phyloP scores from a whole-genome alignment of 2,113 vertebrate genomes.

The Burhinus bistriatus region DNA sequence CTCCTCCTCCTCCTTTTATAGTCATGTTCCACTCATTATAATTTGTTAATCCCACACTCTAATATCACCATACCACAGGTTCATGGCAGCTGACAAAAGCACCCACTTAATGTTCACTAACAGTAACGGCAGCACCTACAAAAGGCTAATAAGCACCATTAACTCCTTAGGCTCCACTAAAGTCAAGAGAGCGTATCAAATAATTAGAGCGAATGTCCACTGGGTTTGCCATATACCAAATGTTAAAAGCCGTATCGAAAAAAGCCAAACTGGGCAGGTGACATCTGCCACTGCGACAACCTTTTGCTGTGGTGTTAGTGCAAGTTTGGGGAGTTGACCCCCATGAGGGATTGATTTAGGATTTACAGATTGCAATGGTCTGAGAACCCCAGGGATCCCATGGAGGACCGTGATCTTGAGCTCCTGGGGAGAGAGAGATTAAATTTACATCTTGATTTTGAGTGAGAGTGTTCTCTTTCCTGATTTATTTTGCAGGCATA shows the following conservation, averaged over 20 bases:
- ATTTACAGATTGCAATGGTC: neutral
- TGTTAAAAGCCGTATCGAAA: neutral
- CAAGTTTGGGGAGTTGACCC: neutral
- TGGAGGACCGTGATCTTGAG: neutral
- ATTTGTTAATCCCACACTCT: neutral
- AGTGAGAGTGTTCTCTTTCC: neutral
- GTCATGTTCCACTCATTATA: neutral
- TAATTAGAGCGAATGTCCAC: neutral
- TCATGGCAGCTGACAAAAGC: neutral
- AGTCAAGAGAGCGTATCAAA: neutral
- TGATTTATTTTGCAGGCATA: neutral
- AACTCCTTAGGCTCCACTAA: neutral
- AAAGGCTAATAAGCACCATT: neutral
- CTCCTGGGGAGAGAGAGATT: neutral
- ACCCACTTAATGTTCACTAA: neutral
- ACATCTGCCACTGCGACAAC: neutral
- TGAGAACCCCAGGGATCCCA: neutral
- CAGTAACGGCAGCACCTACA: neutral
- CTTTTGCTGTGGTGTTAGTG: neutral
- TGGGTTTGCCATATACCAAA: neutral
- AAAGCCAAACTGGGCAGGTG: slow-evolving; percentile 11
- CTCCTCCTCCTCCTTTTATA: neutral
- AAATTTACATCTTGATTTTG: neutral
- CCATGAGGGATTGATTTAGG: neutral
- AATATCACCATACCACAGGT: neutral